These are phyloP conservation scores for Sterrhoptilus dennistouni DNA, from an alignment of 2,113 vertebrate species.

Conservation along the genomic window DNA sequence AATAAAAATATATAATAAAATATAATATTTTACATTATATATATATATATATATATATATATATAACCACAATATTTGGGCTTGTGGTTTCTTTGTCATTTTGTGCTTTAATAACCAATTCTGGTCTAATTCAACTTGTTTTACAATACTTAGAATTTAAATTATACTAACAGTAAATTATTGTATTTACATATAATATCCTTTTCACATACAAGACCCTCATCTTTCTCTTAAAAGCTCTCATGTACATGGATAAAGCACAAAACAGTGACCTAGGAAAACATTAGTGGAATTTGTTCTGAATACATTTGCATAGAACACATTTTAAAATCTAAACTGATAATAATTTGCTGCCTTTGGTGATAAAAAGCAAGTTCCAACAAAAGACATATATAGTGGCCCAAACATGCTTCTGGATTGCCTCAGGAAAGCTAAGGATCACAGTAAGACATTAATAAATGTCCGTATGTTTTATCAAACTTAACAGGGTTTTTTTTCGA, in stretches of 20 bases:
- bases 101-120: neutral
- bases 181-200: neutral
- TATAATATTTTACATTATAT: too few species aligned
- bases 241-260: neutral
- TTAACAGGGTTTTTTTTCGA: neutral
- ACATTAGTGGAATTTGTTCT: neutral
- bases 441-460: neutral
- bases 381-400: neutral
- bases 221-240: neutral
- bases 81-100: neutral
- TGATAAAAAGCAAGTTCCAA: neutral
- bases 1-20: neutral
- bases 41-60: neutral
- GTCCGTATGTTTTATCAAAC: neutral
- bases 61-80: neutral
- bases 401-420: neutral
- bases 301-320: neutral
- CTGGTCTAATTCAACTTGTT: neutral
- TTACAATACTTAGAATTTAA: neutral
- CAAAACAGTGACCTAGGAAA: neutral
- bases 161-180: neutral
- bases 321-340: neutral
- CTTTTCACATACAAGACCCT: neutral
- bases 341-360: neutral
- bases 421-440: neutral